These are phyloP conservation scores for Dynastes hyllus DNA, from an alignment of 2,888 invertebrate species.

Conservation along the genomic window DNA sequence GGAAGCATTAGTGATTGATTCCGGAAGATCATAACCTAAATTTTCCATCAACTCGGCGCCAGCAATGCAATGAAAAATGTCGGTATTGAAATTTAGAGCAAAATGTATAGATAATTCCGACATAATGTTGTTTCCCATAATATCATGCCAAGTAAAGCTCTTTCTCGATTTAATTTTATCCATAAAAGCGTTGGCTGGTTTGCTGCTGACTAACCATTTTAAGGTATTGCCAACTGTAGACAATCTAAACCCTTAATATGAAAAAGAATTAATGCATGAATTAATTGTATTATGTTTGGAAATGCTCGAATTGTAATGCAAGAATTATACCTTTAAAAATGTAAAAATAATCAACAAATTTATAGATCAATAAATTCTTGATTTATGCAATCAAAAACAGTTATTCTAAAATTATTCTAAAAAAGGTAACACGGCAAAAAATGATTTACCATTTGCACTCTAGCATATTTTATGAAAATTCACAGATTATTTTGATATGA, in stretches of 20 bases:
- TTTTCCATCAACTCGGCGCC: constrained; percentile 86
- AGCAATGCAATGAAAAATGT: constrained; percentile 80
- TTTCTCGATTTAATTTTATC: constrained; percentile 63
- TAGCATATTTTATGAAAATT: no score
- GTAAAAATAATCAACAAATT: no score
- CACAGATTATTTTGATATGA: no score
- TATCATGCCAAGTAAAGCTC: constrained; percentile 79
- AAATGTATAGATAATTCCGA: constrained; percentile 81
- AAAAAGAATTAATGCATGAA: background rate
- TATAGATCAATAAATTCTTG: no score
- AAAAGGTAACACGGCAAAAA: no score
- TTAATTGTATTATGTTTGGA: no score
- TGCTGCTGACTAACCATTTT: constrained; percentile 57
- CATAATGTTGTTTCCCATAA: constrained; percentile 79
- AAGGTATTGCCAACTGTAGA: constrained; percentile 51
- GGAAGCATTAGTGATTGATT: constrained; percentile 73
- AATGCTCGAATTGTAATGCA: no score
- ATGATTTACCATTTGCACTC: no score
- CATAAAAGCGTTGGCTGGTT: constrained; percentile 60
- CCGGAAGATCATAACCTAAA: constrained; percentile 76
- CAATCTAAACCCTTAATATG: constrained; percentile 44
- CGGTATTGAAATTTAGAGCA: constrained; percentile 78
- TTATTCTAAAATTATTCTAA: no score
- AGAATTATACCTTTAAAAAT: no score
- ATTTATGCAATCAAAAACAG: no score